These are phyloP conservation scores for rat (Rattus norvegicus) DNA, from an alignment of 2,113 vertebrate genomes.

Conservation along the genomic window DNA sequence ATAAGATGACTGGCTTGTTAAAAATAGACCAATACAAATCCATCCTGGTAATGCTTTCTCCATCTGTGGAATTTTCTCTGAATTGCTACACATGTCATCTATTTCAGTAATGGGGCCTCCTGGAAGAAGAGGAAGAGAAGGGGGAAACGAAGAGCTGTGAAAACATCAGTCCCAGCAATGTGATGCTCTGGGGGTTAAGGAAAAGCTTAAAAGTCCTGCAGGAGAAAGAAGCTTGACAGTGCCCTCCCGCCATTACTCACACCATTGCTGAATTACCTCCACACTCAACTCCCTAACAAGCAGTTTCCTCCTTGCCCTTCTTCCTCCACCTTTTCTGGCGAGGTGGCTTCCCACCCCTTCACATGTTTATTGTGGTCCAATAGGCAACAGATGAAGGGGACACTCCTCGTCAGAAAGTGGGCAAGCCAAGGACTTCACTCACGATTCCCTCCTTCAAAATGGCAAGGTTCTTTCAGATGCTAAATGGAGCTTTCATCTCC, in stretches of 20 bases:
- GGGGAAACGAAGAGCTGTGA: neutral
- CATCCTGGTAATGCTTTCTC: neutral
- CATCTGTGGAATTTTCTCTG: neutral
- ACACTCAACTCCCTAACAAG: slow-evolving; percentile 2
- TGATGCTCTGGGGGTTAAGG: neutral
- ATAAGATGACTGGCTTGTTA: neutral
- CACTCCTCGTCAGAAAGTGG: neutral
- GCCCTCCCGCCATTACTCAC: slow-evolving; percentile 61
- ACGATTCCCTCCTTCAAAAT: slow-evolving; percentile 63
- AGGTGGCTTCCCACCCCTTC: neutral
- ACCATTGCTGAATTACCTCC: slow-evolving; percentile 61
- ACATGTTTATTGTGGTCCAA: neutral
- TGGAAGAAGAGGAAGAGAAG: neutral
- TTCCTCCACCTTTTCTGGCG: slow-evolving; percentile 67
- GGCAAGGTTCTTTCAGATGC: slow-evolving; percentile 71
- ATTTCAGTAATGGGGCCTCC: neutral
- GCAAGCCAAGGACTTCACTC: slow-evolving; percentile 61
- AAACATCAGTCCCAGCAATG: neutral
- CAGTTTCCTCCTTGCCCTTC: neutral
- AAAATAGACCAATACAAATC: slow-evolving; percentile 31
- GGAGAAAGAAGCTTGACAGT: slow-evolving; percentile 33
- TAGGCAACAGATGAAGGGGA: neutral
- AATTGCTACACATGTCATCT: neutral
- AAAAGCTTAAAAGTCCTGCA: slow-evolving; percentile 62
- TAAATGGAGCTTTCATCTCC: slow-evolving; percentile 83